Evolutionary conservation across 30 jellyfish, hydroid and myxozoan genomes (phyloP).

Genomic region (Hydra vulgaris): DNA sequence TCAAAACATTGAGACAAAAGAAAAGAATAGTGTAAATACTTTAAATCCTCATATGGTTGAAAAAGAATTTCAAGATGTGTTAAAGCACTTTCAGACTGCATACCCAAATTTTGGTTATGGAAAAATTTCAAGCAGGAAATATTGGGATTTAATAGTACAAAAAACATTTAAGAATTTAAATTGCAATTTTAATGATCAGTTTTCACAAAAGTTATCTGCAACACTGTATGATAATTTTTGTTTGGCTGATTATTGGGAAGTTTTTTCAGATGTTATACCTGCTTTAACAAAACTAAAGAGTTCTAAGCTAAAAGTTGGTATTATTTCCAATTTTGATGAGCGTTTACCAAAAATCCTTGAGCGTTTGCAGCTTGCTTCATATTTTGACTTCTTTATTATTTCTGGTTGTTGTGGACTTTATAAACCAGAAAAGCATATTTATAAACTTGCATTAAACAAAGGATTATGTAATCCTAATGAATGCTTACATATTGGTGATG

Average conservation of each 20-base stretch:
- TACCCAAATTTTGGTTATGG: conserved; percentile 31
- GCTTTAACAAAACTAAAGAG: background rate
- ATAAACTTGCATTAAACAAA: background rate
- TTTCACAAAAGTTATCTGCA: background rate
- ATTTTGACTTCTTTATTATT: conserved; percentile 18
- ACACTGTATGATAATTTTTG: conserved; percentile 8
- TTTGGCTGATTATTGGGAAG: background rate
- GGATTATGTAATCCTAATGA: background rate
- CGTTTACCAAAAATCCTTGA: conserved; percentile 6
- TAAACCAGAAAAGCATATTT: conserved; percentile 16
- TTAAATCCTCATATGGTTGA: background rate
- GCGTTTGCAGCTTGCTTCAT: background rate
- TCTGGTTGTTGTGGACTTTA: conserved; percentile 9
- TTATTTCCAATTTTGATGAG: conserved; percentile 28
- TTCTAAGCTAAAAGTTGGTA: conserved; percentile 1
- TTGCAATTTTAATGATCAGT: background rate
- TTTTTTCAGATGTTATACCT: conserved; percentile 3
- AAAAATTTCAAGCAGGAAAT: conserved; percentile 11
- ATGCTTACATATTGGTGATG: conserved; percentile 25
- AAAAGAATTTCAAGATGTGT: conserved; percentile 4
- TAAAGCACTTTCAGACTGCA: background rate
- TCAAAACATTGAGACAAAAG: background rate
- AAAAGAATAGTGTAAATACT: background rate
- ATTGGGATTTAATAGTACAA: conserved; percentile 16
- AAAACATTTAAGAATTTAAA: background rate